Percentiles rank a stretch among this genome's conserved stretches.
Evolutionary conservation across 2,113 vertebrate species (phyloP).

Genomic region (Thamnophis sirtalis): DNA sequence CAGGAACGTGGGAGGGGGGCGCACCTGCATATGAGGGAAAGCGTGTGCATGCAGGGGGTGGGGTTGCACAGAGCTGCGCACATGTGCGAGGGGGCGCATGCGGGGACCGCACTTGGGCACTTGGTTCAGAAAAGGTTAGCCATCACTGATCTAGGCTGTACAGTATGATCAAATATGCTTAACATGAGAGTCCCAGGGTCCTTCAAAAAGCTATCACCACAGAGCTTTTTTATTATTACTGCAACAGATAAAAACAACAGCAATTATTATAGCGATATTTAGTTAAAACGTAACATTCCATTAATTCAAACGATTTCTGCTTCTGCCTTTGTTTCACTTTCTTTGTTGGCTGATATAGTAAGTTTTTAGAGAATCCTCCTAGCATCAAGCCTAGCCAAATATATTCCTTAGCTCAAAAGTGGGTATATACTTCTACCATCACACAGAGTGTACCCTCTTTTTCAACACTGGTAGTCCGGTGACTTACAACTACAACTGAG

Average conservation of each 20-base stretch:
- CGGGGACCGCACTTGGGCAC: too few relatives aligned
- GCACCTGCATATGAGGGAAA: too few relatives aligned
- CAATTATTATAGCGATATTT: neutral
- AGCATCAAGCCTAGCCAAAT: neutral
- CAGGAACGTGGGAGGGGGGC: too few relatives aligned
- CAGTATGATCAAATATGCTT: neutral
- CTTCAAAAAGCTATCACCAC: neutral
- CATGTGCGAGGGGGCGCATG: too few relatives aligned
- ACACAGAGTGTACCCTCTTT: neutral
- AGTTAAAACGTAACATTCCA: neutral
- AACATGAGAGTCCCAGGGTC: neutral
- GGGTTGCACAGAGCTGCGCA: too few relatives aligned
- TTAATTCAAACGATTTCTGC: neutral
- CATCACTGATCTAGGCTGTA: neutral
- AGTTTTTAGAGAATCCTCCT: neutral
- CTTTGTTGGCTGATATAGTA: neutral
- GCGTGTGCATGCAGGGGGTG: too few relatives aligned
- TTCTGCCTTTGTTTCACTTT: neutral
- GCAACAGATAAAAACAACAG: neutral
- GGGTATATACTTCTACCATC: neutral
- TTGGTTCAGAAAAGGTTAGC: too few relatives aligned
- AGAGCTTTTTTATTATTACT: neutral
- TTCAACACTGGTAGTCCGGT: neutral
- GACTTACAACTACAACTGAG: neutral
- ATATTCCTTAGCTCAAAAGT: neutral